These are phyloP conservation scores for Amphiura filiformis DNA, from an alignment of 35 echinoderm and acorn worm species.

Conservation along the genomic window DNA sequence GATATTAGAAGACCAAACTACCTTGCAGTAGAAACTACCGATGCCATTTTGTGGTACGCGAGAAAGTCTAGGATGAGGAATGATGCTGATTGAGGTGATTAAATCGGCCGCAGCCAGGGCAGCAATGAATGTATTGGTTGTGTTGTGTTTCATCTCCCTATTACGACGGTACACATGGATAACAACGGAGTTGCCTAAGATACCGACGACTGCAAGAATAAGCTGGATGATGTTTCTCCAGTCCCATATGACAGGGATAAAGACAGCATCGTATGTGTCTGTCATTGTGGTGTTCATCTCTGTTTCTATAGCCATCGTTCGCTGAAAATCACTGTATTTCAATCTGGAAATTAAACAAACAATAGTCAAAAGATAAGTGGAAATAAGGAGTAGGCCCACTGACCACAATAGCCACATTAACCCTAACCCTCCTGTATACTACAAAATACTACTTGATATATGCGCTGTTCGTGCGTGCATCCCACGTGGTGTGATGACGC, in stretches of 20 bases:
- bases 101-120: constrained; percentile 65
- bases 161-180: constrained; percentile 24
- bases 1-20: constrained; percentile 26
- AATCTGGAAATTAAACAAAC: no score
- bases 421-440: no score
- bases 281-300: no score
- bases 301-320: no score
- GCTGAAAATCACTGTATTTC: no score
- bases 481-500: no score
- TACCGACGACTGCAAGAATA: constrained; percentile 35
- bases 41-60: neutral
- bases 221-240: constrained; percentile 21
- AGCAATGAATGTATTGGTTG: constrained; percentile 48
- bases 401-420: no score
- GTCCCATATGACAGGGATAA: constrained; percentile 18
- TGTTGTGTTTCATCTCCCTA: neutral
- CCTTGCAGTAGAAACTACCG: constrained; percentile 52
- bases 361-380: no score
- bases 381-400: no score
- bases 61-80: constrained; percentile 30
- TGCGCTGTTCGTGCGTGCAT: no score
- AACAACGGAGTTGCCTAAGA: constrained; percentile 51
- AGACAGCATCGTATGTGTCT: no score
- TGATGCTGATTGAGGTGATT: constrained; percentile 43
- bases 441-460: no score